Evolutionary conservation across 2,113 vertebrate genomes (phyloP).

Genomic region (Seriola dumerili): DNA sequence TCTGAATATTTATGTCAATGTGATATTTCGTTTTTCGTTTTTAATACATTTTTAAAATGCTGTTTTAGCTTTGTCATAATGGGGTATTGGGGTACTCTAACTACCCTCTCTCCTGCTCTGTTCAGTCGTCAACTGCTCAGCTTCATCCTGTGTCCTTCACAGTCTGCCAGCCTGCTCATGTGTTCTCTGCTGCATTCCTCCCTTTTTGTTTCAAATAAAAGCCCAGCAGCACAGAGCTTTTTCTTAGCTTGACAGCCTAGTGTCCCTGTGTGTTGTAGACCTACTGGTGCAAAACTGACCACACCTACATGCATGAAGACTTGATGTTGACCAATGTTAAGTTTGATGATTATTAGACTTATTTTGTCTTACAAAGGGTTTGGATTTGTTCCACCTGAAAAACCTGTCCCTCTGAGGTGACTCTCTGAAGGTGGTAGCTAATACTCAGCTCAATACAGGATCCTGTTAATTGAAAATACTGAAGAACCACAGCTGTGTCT

Average conservation of each 20-base stretch:
- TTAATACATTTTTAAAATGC: too few species aligned
- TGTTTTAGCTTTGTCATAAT: too few species aligned
- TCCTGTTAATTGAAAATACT: not conserved
- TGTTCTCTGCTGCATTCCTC: conserved; percentile 32
- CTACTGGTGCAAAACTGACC: not conserved
- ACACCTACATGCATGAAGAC: not conserved
- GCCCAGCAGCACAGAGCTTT: not conserved
- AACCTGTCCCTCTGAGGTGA: too few species aligned
- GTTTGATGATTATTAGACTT: not conserved
- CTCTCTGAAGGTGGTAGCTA: too few species aligned
- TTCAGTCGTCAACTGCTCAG: not conserved
- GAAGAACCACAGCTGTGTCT: too few species aligned
- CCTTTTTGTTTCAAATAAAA: conserved; percentile 33
- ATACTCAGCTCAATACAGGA: not conserved
- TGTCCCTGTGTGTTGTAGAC: not conserved
- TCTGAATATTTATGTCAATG: too few species aligned
- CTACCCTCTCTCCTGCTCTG: not conserved
- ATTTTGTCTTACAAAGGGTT: not conserved
- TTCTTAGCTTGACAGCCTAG: not conserved
- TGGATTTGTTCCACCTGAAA: too few species aligned
- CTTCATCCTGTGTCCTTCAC: not conserved
- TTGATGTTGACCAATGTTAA: not conserved
- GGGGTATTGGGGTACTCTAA: not conserved
- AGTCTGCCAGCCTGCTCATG: conserved; percentile 1
- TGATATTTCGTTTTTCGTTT: too few species aligned